Evolutionary conservation across 2,888 invertebrate species (phyloP), one percentile per base, ranked within the genome.

Genomic region (Busseola fusca): DNA sequence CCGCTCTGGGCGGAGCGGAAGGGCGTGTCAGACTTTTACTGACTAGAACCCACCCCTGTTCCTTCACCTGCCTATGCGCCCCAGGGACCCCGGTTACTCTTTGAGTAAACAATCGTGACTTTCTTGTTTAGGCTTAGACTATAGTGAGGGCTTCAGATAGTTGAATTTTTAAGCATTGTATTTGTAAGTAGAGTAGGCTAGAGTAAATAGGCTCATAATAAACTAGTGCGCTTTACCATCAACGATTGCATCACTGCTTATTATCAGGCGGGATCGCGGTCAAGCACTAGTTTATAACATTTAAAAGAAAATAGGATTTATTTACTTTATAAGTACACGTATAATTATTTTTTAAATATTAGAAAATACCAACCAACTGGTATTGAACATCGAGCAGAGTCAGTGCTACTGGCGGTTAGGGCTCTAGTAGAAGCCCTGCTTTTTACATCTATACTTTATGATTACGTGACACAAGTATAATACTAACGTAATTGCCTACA

Each of bases 401-500:
- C 21, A 21, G 9, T 21, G 48, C 9, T 48, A 48, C 48, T 21
- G 9, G 48, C 10, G 3, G 48, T 21, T 21, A 48, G 48, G 48
- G 21, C 21, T 48, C 48, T 21, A 48, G 10, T 9, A 48, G 21
- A 21, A 48, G 21, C 21, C 10, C 48, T 21, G n/a, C 3, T 48
- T 50, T 50, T 21, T 40, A 14, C 12, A 40, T 50, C n/a, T n/a
- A 12, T 50, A n/a, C n/a, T 50, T n/a, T 50, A 50, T n/a, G 4
- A 50, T n/a, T 27, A 65, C 66, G n/a, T 66, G 52, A 34, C 59
- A 45, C 30, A 40, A 45, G 18, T 54, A 56, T 16, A 50, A 27
- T 52, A 34, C 34, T 14, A 21, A 30, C 37, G n/a, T n/a, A n/a
- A n/a, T 4, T 25, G n/a, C 30, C 27, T 18, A 64, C 14, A 59